Evolutionary conservation across 2,888 invertebrate genomes (phyloP).

Genomic region (Steinernema carpocapsae): DNA sequence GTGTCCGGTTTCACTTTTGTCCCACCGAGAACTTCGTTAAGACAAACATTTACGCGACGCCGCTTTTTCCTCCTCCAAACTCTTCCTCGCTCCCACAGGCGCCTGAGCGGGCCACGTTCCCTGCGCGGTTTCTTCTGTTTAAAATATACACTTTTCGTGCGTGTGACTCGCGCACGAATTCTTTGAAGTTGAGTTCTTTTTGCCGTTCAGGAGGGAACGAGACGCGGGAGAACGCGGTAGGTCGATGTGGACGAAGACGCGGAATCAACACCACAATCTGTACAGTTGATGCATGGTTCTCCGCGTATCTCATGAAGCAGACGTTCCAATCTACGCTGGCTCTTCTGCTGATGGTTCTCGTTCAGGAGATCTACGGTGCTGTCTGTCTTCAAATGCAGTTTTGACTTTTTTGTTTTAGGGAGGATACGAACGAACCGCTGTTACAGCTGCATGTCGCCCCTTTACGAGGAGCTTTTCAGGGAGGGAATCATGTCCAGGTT

Average conservation of each 20-base stretch:
- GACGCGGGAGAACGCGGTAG: not conserved
- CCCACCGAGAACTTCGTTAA: slow-evolving; percentile 12
- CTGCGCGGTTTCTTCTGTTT: slow-evolving; percentile 6
- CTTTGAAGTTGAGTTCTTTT: not conserved
- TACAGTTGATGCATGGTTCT: slow-evolving; percentile 13
- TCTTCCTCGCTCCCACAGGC: not conserved
- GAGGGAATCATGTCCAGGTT: slow-evolving; percentile 53
- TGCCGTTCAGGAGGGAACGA: not conserved
- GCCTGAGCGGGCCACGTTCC: not conserved
- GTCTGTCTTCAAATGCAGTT: not conserved
- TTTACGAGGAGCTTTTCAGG: slow-evolving; percentile 60
- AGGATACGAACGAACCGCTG: slow-evolving; percentile 52
- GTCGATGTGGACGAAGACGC: slow-evolving; percentile 4
- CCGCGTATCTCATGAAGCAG: slow-evolving; percentile 3
- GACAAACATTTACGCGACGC: slow-evolving; percentile 32
- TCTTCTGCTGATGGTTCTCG: not conserved
- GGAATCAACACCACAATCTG: not conserved
- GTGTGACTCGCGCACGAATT: slow-evolving; percentile 28
- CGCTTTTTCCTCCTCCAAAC: slow-evolving; percentile 10
- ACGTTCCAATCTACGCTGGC: not conserved
- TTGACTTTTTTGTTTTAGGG: not conserved
- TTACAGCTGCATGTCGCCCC: slow-evolving; percentile 64
- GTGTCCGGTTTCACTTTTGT: slow-evolving; percentile 31
- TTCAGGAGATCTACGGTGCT: slow-evolving; percentile 1
- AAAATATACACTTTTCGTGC: slow-evolving; percentile 8